phyloP scores from a whole-genome alignment of 30 jellyfish, hydroid and myxozoan species.

The Aurelia aurita complex sp. Pacific region DNA sequence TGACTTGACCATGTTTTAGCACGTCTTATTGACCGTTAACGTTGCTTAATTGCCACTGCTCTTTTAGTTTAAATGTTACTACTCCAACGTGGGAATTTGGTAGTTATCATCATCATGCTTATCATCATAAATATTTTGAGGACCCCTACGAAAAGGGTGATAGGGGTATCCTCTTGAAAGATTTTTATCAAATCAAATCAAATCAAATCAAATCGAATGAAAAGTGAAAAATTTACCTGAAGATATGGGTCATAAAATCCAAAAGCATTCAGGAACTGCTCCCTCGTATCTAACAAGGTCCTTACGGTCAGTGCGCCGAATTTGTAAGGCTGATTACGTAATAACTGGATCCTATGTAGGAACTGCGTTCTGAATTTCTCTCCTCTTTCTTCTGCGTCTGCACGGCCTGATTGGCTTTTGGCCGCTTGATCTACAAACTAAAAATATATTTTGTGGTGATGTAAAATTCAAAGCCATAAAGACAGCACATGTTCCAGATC shows the following conservation, averaged over 20 bases:
- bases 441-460: not conserved
- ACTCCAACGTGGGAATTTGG: no score
- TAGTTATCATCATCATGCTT: no score
- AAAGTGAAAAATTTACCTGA: conserved; percentile 62
- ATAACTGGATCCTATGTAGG: conserved; percentile 50
- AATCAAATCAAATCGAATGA: no score
- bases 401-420: conserved; percentile 87
- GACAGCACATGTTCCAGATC: no score
- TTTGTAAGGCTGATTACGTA: conserved; percentile 80
- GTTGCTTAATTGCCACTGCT: no score
- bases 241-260: conserved; percentile 91
- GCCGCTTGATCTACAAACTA: conserved; percentile 88
- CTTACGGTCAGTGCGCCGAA: conserved; percentile 90
- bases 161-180: not conserved
- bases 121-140: no score
- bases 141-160: not conserved
- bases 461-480: no score
- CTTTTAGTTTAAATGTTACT: no score
- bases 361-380: conserved; percentile 73
- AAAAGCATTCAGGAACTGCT: conserved; percentile 80
- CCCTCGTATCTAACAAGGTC: conserved; percentile 88
- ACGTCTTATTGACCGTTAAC: no score
- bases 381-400: conserved; percentile 91
- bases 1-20: no score
- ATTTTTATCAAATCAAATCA: not conserved